Base-by-base conservation (phyloP, 2,888 invertebrate species). In the Catocala fraxini region DNA sequence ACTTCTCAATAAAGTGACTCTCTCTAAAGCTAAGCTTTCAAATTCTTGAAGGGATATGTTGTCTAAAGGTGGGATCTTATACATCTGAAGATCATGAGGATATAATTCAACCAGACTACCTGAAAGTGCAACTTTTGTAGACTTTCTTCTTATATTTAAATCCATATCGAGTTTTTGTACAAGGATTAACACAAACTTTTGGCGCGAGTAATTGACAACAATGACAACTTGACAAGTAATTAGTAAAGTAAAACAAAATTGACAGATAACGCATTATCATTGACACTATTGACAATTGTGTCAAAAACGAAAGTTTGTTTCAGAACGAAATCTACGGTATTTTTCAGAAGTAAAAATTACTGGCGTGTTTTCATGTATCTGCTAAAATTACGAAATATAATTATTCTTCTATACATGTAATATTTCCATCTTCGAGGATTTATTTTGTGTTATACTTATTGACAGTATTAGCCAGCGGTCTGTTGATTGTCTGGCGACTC, bases 21-120 rank as follows among this genome's bases (percentile, higher is more conserved):
- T 95, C 85, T 99, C 98, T 52, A 98, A 87, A 2, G 98, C 98
- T 73, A 98, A 95, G 51, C 97, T 96, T 94, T 99, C 98, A 89
- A 99, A 98, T 88, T 98, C 98, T 67, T 96, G 95, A 25, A 99
- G 94, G 59, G 96, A 95, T 65, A 99, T 95, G 61, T 96, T 95
- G 66, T 96, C 96, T 39, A 86, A 92, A 6, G 99, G 99, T 39
- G 98, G 97, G 39, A 95, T 81, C 77, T 95, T 95, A 83, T 98
- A 99, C 83, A 99, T 95, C 87, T 96, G 96, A 11, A 98, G 93
- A 91, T 97, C 97, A 82, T 97, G 96, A 0, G 96, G 96, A 90
- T 97, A 97, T 46, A 93, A 89, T 80, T 95, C 95, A 13, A 93
- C 88, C 6, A 95, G 89, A 77, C 91, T 94, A 35, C 93, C 92